These are phyloP conservation scores for Phymanthus crucifer DNA, from an alignment of 92 coral and sea anemone genomes.

Conservation along the genomic window DNA sequence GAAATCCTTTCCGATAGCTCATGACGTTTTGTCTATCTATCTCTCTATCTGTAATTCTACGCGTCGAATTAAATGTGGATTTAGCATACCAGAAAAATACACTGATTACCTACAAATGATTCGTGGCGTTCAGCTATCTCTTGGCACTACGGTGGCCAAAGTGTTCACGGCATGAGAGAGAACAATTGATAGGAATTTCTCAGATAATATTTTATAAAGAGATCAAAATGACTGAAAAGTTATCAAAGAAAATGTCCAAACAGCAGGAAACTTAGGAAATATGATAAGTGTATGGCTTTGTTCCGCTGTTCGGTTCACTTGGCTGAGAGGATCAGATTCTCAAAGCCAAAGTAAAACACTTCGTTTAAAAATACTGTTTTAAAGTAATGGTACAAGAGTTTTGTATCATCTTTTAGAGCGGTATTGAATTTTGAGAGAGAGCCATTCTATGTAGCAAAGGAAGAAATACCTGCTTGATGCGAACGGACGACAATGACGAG, in stretches of 20 bases:
- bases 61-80: conserved; percentile 1
- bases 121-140: not conserved
- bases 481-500: no score
- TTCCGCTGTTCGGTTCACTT: not conserved
- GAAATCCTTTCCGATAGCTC: conserved; percentile 4
- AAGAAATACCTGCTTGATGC: no score
- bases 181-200: not conserved
- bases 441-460: no score
- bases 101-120: not conserved
- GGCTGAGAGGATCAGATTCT: no score
- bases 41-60: conserved; percentile 4
- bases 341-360: no score
- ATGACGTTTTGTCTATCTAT: conserved; percentile 10
- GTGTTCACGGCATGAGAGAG: not conserved
- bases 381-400: no score
- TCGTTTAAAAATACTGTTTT: no score
- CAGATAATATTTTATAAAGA: not conserved
- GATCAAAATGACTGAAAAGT: conserved; percentile 3
- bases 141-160: not conserved
- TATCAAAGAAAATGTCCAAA: not conserved
- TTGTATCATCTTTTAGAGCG: no score
- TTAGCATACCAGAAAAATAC: not conserved
- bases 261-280: not conserved
- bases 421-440: no score
- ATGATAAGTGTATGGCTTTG: not conserved